Evolutionary conservation across 2,888 invertebrate genomes (phyloP).

Genomic region (Mimachlamys varia): DNA sequence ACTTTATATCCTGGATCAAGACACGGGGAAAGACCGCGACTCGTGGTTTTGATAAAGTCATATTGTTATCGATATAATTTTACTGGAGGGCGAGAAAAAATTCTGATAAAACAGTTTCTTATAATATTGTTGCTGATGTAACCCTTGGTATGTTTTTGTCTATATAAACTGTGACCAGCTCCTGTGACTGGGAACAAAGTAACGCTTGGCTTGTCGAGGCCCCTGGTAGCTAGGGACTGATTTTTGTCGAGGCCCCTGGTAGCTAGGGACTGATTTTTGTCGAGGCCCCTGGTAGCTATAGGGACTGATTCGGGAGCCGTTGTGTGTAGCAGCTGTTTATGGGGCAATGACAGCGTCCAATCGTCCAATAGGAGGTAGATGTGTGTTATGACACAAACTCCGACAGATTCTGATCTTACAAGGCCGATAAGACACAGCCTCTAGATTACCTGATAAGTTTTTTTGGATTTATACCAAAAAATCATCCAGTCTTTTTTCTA

Average conservation of each 20-base stretch:
- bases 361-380: not conserved
- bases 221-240: no score
- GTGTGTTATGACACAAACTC: not conserved
- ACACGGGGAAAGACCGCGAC: not conserved
- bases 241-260: no score
- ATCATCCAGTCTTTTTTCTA: not conserved
- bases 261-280: no score
- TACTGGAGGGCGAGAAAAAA: no score
- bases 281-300: not conserved
- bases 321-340: not conserved
- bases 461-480: conserved; percentile 26
- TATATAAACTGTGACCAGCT: no score
- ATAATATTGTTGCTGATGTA: no score
- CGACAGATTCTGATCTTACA: not conserved
- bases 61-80: no score
- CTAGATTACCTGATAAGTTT: conserved; percentile 10
- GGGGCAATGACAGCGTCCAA: not conserved
- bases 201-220: no score
- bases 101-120: no score
- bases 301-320: not conserved
- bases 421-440: conserved; percentile 6
- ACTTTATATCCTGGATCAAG: not conserved
- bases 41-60: not conserved
- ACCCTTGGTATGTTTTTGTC: no score
- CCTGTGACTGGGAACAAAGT: no score